phyloP scores from a whole-genome alignment of 2,797 vertebrate species.

The Hypotaenidia okinawae region DNA sequence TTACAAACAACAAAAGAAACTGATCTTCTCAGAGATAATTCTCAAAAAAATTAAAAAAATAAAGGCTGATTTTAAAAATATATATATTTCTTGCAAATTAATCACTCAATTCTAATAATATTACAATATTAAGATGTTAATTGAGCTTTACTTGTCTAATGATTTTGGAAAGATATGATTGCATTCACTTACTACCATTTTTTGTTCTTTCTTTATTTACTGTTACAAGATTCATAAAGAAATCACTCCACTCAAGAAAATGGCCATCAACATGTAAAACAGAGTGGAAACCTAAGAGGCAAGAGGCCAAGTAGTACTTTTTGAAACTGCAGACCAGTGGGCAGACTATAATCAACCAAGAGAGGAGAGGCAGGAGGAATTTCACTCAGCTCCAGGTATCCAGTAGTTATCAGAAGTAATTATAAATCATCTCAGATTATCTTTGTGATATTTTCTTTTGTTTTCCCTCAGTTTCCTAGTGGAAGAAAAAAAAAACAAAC shows the following conservation, averaged over 20 bases:
- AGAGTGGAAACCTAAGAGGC: neutral
- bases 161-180: neutral
- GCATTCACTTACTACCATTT: neutral
- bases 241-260: neutral
- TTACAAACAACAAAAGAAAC: neutral
- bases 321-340: neutral
- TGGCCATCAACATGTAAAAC: neutral
- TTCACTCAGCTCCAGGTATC: neutral
- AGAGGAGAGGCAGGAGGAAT: neutral
- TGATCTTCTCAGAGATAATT: neutral
- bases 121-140: neutral
- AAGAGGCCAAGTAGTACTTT: neutral
- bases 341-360: neutral
- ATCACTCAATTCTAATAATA: neutral
- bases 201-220: neutral
- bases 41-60: neutral
- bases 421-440: neutral
- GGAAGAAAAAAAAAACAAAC: too few species aligned
- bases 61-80: rapidly evolving
- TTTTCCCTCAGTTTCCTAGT: neutral
- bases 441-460: neutral
- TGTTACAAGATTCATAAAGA: neutral
- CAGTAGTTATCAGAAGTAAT: neutral
- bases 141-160: neutral
- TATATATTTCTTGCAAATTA: neutral